A percentile compares a stretch with the other conserved stretches of the same genome.
phyloP scores from a whole-genome alignment of 2,888 invertebrate species.

The Cacoxenus indagator region DNA sequence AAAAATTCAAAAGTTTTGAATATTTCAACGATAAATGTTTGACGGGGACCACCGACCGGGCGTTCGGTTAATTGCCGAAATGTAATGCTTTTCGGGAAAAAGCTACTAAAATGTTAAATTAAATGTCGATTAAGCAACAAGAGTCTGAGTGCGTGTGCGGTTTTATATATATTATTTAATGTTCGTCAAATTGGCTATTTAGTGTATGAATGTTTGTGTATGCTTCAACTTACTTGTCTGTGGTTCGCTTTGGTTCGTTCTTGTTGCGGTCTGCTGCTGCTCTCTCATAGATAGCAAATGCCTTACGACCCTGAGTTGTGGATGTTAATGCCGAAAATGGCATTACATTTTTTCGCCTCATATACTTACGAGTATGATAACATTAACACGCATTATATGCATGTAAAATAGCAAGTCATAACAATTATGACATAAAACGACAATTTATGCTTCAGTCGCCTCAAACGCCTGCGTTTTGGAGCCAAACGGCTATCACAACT shows the following conservation, averaged over 20 bases:
- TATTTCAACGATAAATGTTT: constrained; percentile 55
- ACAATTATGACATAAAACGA: constrained; percentile 45
- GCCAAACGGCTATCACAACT: no score
- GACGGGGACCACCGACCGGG: constrained; percentile 40
- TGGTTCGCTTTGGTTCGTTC: background rate
- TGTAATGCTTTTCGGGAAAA: background rate
- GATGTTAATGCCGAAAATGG: constrained; percentile 31
- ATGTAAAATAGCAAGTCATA: constrained; percentile 39
- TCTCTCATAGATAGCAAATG: constrained; percentile 41
- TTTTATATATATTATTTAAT: background rate
- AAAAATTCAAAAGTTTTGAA: constrained; percentile 40
- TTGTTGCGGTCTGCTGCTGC: constrained; percentile 26
- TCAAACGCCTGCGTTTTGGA: no score
- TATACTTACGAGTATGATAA: constrained; percentile 33
- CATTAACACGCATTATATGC: constrained; percentile 34
- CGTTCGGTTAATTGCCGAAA: background rate
- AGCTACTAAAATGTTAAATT: background rate
- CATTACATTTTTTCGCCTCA: constrained; percentile 2
- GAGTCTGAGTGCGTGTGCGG: background rate
- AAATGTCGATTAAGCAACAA: background rate
- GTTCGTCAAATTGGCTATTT: constrained; percentile 1
- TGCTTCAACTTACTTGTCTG: background rate
- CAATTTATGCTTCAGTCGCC: no score
- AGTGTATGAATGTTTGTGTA: background rate
- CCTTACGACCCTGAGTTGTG: constrained; percentile 40